Evolutionary conservation across 2,113 vertebrate species (phyloP).

Genomic region (Thomomys bottae): DNA sequence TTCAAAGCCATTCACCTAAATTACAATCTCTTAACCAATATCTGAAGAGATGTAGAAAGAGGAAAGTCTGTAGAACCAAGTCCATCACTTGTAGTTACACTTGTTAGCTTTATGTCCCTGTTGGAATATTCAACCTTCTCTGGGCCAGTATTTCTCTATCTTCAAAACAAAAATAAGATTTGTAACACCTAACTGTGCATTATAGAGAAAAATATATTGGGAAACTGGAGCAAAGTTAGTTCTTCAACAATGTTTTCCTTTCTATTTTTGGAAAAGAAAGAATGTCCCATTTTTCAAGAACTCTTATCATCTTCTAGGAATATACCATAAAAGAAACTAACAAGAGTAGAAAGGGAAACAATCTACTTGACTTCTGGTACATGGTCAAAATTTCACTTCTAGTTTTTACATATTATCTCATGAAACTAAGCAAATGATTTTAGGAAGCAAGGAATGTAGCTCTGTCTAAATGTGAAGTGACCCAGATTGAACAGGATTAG

Average conservation of each 20-base stretch:
- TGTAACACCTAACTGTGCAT: neutral
- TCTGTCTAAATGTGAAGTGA: constrained; percentile 62
- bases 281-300: constrained; percentile 12
- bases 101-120: neutral
- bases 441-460: constrained; percentile 47
- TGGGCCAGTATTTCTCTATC: constrained; percentile 35
- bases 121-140: neutral
- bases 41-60: constrained; percentile 1
- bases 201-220: neutral
- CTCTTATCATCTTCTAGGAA: neutral
- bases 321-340: neutral
- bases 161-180: neutral
- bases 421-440: constrained; percentile 48
- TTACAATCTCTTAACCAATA: neutral
- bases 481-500: constrained; percentile 41
- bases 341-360: neutral
- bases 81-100: neutral
- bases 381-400: constrained; percentile 46
- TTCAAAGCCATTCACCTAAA: neutral
- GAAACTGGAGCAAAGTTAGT: neutral
- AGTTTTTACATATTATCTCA: constrained; percentile 35
- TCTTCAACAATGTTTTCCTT: neutral
- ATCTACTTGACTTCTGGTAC: constrained; percentile 21
- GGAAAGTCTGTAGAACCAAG: neutral
- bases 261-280: constrained; percentile 45